phyloP scores from a whole-genome alignment of 23 tunicate genomes.

The Ascidia mentula region DNA sequence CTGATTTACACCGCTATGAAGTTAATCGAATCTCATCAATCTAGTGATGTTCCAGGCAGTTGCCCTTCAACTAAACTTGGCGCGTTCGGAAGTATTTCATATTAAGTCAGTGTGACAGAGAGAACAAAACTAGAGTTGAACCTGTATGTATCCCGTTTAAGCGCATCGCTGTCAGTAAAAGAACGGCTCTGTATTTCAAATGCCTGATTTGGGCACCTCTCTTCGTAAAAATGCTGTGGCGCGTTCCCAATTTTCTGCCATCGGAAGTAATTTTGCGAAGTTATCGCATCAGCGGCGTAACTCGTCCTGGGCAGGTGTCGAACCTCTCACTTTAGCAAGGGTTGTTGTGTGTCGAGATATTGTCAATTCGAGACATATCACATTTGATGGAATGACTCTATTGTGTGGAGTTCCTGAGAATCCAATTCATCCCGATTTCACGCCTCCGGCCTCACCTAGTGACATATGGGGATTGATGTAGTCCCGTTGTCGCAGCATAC shows the following conservation, averaged over 20 bases:
- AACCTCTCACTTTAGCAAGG: background rate
- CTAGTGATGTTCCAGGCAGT: background rate
- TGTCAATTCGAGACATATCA: background rate
- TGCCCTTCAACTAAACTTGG: background rate
- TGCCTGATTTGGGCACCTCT: background rate
- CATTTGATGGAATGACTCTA: background rate
- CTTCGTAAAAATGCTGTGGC: background rate
- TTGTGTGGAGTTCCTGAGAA: background rate
- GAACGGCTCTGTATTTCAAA: background rate
- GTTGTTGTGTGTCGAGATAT: background rate
- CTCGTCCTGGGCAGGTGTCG: background rate
- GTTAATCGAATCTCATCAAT: constrained; percentile 1
- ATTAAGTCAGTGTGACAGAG: background rate
- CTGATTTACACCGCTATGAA: no score
- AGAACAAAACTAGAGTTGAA: background rate
- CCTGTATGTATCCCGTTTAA: background rate
- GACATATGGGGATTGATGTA: constrained; percentile 3
- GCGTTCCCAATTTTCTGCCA: constrained; percentile 9
- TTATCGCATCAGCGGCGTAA: background rate
- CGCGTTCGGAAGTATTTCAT: constrained; percentile 11
- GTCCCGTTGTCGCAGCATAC: constrained; percentile 1
- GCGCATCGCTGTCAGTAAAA: background rate
- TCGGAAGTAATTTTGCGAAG: background rate
- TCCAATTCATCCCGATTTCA: background rate
- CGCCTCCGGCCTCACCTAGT: background rate